These are phyloP conservation scores for Strigamia maritima DNA, from an alignment of 2,888 invertebrate genomes.

Conservation along the genomic window DNA sequence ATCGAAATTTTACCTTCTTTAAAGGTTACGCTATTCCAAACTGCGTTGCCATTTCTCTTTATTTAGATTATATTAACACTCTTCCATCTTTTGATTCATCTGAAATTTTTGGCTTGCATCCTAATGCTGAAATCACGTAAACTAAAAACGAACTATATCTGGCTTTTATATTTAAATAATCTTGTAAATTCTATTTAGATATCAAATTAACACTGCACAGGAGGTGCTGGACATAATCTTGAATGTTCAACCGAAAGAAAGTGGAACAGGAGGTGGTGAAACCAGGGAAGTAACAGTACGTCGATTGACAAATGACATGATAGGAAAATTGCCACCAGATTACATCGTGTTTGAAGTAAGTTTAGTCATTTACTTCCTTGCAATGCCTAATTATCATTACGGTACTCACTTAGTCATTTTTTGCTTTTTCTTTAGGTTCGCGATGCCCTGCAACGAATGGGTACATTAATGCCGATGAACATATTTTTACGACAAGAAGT, in stretches of 20 bases:
- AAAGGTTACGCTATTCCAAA: slow-evolving; percentile 88
- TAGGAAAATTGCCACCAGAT: slow-evolving; percentile 76
- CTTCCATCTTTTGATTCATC: slow-evolving; percentile 84
- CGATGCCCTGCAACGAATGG: slow-evolving; percentile 86
- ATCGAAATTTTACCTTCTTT: slow-evolving; percentile 88
- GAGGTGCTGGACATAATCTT: slow-evolving; percentile 89
- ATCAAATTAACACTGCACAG: slow-evolving; percentile 89
- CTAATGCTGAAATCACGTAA: slow-evolving; percentile 92
- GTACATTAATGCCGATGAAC: slow-evolving; percentile 89
- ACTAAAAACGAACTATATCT: too few species aligned
- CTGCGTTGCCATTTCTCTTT: slow-evolving; percentile 59
- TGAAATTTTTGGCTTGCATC: slow-evolving; percentile 93
- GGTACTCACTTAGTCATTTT: background rate
- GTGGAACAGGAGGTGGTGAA: slow-evolving; percentile 80
- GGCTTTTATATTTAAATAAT: too few species aligned
- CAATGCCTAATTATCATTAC: background rate
- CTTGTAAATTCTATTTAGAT: slow-evolving; percentile 50
- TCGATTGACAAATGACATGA: slow-evolving; percentile 88
- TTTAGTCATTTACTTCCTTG: background rate
- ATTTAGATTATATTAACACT: slow-evolving; percentile 77
- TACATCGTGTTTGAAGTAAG: slow-evolving; percentile 80
- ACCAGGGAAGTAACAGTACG: slow-evolving; percentile 89
- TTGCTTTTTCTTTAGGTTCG: slow-evolving; percentile 51
- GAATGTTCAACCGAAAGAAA: slow-evolving; percentile 96
- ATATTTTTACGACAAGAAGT: slow-evolving; percentile 78